Percentiles rank a stretch among this genome's conserved stretches.
These are phyloP conservation scores for Engraulis encrasicolus DNA, from an alignment of 2,113 vertebrate genomes.

Conservation along the genomic window DNA sequence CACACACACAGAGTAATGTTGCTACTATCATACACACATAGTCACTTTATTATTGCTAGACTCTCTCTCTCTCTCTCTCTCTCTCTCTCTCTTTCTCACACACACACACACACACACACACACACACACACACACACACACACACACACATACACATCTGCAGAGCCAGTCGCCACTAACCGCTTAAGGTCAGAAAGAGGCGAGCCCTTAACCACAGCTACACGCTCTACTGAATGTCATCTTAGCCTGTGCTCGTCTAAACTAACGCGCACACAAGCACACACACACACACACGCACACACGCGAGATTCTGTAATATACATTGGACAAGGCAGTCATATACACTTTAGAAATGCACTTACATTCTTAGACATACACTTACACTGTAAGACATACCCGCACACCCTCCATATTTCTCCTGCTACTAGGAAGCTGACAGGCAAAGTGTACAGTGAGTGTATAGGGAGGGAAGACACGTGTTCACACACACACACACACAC, in stretches of 20 bases:
- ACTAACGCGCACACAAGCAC: no score
- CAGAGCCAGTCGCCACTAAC: background rate
- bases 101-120: background rate
- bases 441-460: background rate
- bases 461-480: background rate
- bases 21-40: no score
- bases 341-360: no score
- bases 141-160: background rate
- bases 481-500: no score
- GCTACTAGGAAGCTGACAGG: background rate
- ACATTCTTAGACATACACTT: no score
- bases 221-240: background rate
- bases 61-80: no score
- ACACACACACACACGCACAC: no score
- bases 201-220: background rate
- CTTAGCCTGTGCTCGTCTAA: no score
- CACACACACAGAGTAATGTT: background rate
- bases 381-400: no score
- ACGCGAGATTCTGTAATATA: background rate
- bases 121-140: background rate
- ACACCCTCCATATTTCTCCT: background rate
- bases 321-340: background rate
- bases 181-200: background rate
- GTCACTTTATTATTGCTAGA: no score
- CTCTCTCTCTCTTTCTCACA: background rate